Base-by-base conservation (phyloP, 2,888 invertebrate genomes). In the Eudasyphora cyanicolor region DNA sequence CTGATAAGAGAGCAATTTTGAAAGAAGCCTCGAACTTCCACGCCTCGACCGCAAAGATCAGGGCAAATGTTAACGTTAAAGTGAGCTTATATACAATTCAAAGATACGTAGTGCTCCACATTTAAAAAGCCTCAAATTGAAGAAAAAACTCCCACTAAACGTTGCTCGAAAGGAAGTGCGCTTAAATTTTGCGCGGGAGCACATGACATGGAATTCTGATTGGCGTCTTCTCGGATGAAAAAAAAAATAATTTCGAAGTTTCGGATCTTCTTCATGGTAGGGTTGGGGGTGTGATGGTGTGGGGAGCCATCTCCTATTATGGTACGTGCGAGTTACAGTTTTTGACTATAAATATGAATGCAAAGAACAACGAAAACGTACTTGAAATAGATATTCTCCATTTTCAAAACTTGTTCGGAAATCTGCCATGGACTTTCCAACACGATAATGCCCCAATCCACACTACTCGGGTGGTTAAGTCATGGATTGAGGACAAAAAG, bases 1-100 rank as follows among this genome's bases (percentile, higher is more conserved):
- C 57, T 32, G 21, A 57, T 38, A 74, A 35, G 35, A 12, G 74
- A 54, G 74, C 57, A 27, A 57, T 74, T 35, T 29, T 74, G 57
- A 76, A 64, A 49, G 49, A 64, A 76, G 64, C 64, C 2, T 76
- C 76, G 32, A 76, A 64, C 51, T 64, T 49, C 49, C 64, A 76
- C 24, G 64, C 64, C 64, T 62, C 76, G 17, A n/a, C 76, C 14
- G 29, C 49, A 64, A 62, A 64, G 19, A 24, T 45, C 45, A 64
- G 10, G 49, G 51, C 64, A 32, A 62, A 32, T 29, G 32, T 32
- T 1, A n/a, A 5, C 17, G 32, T 62, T 29, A 32, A n/a, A 62
- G 62, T 7, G 32, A 62, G 32, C n/a, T 29, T 62, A 32, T 29
- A 10, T 29, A 62, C 62, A 14, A n/a, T 62, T 62, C 62, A 62